phyloP scores from a whole-genome alignment of 2,113 vertebrate genomes.

The Merops nubicus region DNA sequence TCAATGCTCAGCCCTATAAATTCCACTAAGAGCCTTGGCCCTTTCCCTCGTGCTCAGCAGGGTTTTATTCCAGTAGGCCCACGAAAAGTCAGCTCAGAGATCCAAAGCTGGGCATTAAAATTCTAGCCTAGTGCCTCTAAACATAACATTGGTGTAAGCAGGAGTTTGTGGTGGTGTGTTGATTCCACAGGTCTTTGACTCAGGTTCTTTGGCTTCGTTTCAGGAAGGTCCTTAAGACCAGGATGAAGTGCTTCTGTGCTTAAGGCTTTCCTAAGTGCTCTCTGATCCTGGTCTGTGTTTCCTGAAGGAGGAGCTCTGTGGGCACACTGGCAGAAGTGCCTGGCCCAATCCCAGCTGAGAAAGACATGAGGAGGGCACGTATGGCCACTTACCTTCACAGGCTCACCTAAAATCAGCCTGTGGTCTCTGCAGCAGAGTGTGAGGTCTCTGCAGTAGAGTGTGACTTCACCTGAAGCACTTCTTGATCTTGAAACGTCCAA shows the following conservation, averaged over 20 bases:
- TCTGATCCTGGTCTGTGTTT: background rate
- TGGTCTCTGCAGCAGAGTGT: background rate
- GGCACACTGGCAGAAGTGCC: background rate
- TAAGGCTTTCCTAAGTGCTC: background rate
- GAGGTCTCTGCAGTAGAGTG: background rate
- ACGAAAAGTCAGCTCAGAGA: background rate
- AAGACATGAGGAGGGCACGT: fast-evolving
- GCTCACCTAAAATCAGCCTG: background rate
- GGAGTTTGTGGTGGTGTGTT: fast-evolving
- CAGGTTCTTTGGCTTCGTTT: background rate
- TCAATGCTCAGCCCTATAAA: background rate
- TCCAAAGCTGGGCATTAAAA: background rate
- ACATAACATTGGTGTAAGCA: background rate
- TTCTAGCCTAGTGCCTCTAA: background rate
- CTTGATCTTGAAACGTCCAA: background rate
- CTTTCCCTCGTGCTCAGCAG: background rate
- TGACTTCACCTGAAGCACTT: background rate
- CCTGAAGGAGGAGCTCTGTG: background rate
- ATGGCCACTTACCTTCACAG: background rate
- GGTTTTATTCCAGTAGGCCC: background rate
- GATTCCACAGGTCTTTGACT: background rate
- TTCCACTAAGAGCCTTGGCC: background rate
- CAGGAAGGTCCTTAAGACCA: background rate
- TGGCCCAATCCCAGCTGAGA: background rate
- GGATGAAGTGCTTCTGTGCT: background rate